phyloP scores from a whole-genome alignment of 2,797 vertebrate genomes.

The Ambastaia sidthimunki region DNA sequence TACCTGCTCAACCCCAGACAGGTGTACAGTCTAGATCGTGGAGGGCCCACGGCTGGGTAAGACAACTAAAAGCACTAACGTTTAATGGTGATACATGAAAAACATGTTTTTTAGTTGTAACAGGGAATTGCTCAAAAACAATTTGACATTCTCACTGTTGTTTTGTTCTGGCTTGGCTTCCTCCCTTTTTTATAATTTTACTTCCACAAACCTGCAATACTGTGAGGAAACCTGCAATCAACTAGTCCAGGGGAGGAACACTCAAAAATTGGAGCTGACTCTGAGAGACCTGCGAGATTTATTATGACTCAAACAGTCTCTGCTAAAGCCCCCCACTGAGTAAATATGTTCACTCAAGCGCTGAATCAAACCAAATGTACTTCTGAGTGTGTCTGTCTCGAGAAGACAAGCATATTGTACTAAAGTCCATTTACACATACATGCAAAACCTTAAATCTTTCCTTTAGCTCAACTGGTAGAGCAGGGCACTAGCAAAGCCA shows the following conservation, averaged over 20 bases:
- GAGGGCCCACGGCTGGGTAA: constrained; percentile 88
- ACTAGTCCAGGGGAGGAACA: constrained; percentile 12
- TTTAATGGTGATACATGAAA: too few species aligned
- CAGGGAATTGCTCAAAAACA: constrained; percentile 37
- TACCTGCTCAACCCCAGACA: constrained; percentile 94
- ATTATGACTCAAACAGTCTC: constrained; percentile 29
- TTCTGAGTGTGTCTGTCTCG: constrained; percentile 2
- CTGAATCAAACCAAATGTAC: constrained; percentile 9
- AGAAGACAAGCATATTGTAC: background rate
- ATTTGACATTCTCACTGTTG: constrained; percentile 47
- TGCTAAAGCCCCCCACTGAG: constrained; percentile 16
- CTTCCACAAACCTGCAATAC: constrained; percentile 37
- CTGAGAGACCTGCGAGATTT: constrained; percentile 31
- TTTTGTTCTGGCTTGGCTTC: constrained; percentile 33
- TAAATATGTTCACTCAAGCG: constrained; percentile 19
- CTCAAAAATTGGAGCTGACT: constrained; percentile 22
- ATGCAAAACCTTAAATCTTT: background rate
- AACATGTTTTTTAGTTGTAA: constrained; percentile 17
- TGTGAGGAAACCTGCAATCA: constrained; percentile 42
- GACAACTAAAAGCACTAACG: constrained; percentile 52
- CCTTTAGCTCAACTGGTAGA: background rate
- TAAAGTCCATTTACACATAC: background rate
- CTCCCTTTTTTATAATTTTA: constrained; percentile 25
- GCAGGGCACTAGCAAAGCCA: too few species aligned
- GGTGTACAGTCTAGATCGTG: constrained; percentile 91